These are phyloP conservation scores for Tortricodes alternella DNA, from an alignment of 2,888 invertebrate species.

Conservation along the genomic window DNA sequence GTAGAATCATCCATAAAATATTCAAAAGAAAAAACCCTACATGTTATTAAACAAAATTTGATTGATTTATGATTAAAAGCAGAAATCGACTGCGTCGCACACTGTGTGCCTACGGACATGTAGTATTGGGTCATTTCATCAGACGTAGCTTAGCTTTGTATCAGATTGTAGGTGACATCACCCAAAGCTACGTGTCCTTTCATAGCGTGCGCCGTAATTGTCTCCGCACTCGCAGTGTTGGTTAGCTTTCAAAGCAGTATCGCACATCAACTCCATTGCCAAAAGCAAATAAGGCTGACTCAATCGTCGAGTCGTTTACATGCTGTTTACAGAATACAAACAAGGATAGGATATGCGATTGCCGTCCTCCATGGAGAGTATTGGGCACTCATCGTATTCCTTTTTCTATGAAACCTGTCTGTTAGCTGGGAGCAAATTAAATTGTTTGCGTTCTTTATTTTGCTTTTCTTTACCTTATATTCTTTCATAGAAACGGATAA, in stretches of 20 bases:
- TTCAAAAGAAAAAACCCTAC: too few relatives aligned
- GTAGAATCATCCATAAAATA: too few relatives aligned
- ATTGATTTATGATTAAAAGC: too few relatives aligned
- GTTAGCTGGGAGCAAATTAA: conserved; percentile 17
- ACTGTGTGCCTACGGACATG: too few relatives aligned
- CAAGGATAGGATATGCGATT: conserved; percentile 26
- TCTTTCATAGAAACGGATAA: too few relatives aligned
- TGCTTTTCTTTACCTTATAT: background rate
- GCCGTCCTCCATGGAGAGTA: conserved; percentile 2
- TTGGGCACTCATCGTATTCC: background rate
- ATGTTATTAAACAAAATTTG: too few relatives aligned
- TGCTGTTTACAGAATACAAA: conserved; percentile 25
- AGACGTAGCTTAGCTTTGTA: too few relatives aligned
- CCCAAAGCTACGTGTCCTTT: too few relatives aligned
- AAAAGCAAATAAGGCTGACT: conserved; percentile 28
- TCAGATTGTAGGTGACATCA: too few relatives aligned
- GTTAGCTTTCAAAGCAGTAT: background rate
- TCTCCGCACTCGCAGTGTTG: background rate
- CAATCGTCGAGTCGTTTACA: conserved; percentile 26
- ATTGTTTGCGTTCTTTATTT: background rate
- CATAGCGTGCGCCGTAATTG: background rate
- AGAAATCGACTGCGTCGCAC: too few relatives aligned
- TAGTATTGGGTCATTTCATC: too few relatives aligned
- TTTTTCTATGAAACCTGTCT: conserved; percentile 16
- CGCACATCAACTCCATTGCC: conserved; percentile 11